Percentiles rank a stretch among this genome's conserved stretches.
These are phyloP conservation scores for Bradynema listronoti DNA, from an alignment of 1,140 invertebrate species.

Conservation along the genomic window DNA sequence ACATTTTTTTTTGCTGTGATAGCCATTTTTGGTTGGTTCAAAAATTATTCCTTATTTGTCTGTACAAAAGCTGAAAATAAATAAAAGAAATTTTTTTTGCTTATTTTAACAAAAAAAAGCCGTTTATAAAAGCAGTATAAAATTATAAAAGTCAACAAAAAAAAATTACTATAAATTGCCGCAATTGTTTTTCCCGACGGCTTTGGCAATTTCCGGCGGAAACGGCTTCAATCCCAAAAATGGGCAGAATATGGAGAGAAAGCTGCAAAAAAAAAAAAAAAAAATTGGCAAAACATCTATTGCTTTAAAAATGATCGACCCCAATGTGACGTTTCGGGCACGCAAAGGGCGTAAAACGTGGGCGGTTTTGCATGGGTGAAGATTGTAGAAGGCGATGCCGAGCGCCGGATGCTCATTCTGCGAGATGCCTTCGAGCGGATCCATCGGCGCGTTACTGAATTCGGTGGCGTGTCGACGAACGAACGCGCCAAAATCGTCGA, in stretches of 20 bases:
- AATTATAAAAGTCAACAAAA: neutral
- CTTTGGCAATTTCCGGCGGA: constrained; percentile 4
- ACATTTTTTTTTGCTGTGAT: too few relatives aligned
- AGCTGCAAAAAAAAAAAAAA: constrained; percentile 12
- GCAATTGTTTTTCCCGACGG: neutral
- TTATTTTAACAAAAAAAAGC: neutral
- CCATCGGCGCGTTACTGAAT: neutral
- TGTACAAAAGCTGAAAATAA: too few relatives aligned
- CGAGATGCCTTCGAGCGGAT: constrained; percentile 31
- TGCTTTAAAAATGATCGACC: constrained; percentile 8
- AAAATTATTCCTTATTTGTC: too few relatives aligned
- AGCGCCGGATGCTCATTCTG: constrained; percentile 42
- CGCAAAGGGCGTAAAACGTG: constrained; percentile 19
- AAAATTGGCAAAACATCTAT: neutral
- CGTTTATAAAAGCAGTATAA: neutral
- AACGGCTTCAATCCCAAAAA: constrained; percentile 9
- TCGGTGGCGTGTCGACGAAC: neutral
- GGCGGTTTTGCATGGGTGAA: constrained; percentile 40
- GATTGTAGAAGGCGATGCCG: constrained; percentile 47
- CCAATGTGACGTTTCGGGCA: constrained; percentile 15
- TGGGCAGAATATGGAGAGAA: constrained; percentile 13
- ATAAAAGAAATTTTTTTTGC: neutral
- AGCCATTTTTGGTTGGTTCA: too few relatives aligned
- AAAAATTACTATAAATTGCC: neutral
- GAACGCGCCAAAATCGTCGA: constrained; percentile 25